These are phyloP conservation scores for Pogonocichla stellata DNA, from an alignment of 2,113 vertebrate genomes.

Conservation along the genomic window DNA sequence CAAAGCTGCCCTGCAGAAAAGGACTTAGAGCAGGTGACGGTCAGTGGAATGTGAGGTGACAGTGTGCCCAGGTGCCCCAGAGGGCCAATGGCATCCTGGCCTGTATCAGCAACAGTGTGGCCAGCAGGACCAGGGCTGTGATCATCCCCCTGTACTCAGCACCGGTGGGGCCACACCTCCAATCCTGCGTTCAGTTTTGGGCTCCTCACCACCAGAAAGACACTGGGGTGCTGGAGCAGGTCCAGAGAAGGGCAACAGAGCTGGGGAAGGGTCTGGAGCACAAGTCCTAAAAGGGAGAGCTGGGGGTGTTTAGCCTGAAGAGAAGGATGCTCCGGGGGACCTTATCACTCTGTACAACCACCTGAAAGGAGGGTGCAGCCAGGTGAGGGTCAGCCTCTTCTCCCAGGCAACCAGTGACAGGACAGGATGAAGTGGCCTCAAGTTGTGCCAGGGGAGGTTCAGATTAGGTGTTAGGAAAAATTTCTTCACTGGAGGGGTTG, in stretches of 20 bases:
- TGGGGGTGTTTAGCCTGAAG: neutral
- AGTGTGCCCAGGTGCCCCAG: neutral
- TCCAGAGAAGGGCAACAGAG: fast-evolving
- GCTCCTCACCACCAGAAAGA: fast-evolving
- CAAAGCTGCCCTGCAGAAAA: fast-evolving
- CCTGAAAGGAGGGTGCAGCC: fast-evolving
- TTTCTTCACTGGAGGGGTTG: neutral
- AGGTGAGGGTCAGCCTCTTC: fast-evolving
- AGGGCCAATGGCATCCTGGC: neutral
- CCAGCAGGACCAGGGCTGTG: neutral
- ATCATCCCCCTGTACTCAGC: fast-evolving
- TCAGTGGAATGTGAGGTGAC: fast-evolving
- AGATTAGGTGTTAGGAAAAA: neutral
- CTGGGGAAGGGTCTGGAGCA: neutral
- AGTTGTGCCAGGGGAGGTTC: neutral
- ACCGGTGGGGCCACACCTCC: fast-evolving
- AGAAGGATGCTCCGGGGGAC: neutral
- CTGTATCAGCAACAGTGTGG: neutral
- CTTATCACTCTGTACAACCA: fast-evolving
- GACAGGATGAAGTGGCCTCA: fast-evolving
- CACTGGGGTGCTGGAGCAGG: fast-evolving
- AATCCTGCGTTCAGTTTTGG: neutral
- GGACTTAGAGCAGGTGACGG: fast-evolving
- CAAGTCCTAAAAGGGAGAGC: neutral
- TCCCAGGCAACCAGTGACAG: neutral